phyloP scores from a whole-genome alignment of 2,888 invertebrate genomes.

The Pachycephus smyrnensis region DNA sequence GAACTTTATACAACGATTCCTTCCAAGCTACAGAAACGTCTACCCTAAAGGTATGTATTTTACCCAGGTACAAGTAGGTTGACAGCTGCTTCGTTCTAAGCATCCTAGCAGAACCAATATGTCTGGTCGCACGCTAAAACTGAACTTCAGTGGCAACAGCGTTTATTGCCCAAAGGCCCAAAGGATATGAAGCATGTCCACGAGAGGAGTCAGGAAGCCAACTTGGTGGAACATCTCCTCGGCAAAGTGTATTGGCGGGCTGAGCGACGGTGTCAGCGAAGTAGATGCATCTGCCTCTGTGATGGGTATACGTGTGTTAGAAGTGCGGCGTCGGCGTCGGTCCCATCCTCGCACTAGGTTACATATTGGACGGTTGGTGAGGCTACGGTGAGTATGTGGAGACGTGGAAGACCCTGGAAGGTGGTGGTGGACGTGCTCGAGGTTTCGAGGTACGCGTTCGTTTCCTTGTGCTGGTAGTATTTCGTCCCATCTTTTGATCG shows the following conservation, averaged over 20 bases:
- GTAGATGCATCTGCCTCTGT: not conserved
- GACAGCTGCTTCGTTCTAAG: slow-evolving; percentile 3
- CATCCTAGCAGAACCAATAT: slow-evolving; percentile 38
- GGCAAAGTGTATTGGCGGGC: slow-evolving; percentile 55
- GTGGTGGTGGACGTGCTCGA: not conserved
- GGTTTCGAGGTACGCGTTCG: not conserved
- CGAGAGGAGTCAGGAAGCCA: slow-evolving; percentile 34
- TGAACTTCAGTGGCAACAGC: not conserved
- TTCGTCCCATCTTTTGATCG: not conserved
- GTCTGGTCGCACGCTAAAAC: slow-evolving; percentile 30
- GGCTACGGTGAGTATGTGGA: not conserved
- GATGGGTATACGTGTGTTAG: not conserved
- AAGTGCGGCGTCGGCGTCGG: not conserved
- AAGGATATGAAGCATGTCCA: slow-evolving; percentile 46
- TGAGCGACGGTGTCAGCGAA: slow-evolving; percentile 36
- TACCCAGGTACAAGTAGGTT: not conserved
- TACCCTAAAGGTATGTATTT: not conserved
- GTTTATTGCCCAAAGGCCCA: slow-evolving; percentile 50
- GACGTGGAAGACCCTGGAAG: not conserved
- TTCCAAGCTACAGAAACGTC: not conserved
- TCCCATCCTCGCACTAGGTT: not conserved
- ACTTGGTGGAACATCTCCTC: slow-evolving; percentile 50
- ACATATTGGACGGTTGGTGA: not conserved
- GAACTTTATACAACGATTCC: not conserved
- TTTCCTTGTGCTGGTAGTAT: not conserved